A percentile compares a stretch with the other conserved stretches of the same genome.
Evolutionary conservation across 2,888 invertebrate genomes (phyloP).

Genomic region (Latheticus oryzae): DNA sequence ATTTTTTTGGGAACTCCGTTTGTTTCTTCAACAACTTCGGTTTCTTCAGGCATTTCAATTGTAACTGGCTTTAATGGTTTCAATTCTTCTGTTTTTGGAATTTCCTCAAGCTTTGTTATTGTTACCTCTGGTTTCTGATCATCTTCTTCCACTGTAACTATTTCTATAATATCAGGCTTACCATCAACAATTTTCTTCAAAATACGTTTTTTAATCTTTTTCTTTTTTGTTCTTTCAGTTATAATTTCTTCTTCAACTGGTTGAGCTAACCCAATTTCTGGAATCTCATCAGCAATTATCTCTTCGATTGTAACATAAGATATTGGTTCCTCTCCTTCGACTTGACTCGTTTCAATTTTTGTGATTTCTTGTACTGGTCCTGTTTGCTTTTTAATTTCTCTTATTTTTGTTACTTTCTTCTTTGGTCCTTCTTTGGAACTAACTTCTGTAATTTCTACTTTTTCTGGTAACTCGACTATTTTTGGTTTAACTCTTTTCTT

Average conservation of each 20-base stretch:
- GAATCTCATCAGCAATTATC: constrained; percentile 31
- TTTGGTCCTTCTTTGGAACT: constrained; percentile 60
- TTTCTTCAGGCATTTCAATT: constrained; percentile 53
- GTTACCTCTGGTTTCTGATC: constrained; percentile 34
- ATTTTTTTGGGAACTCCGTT: constrained; percentile 51
- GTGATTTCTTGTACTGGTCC: constrained; percentile 65
- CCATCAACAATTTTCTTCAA: constrained; percentile 64
- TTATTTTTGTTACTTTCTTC: constrained; percentile 60
- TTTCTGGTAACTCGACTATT: constrained; percentile 56
- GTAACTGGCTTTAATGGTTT: constrained; percentile 49
- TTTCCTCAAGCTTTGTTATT: constrained; percentile 35
- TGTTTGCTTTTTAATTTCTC: constrained; percentile 60
- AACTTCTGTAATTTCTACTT: constrained; percentile 54
- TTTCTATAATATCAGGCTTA: constrained; percentile 59
- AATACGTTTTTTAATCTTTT: constrained; percentile 64
- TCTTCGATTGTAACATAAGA: constrained; percentile 60
- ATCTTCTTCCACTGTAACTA: constrained; percentile 50
- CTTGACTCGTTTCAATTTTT: constrained; percentile 62
- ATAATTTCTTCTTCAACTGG: constrained; percentile 49
- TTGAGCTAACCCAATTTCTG: constrained; percentile 55
- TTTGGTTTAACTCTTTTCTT: constrained; percentile 39
- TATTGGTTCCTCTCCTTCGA: constrained; percentile 64
- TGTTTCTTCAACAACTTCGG: constrained; percentile 50
- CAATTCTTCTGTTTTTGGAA: constrained; percentile 45
- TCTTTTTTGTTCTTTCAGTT: constrained; percentile 53